Evolutionary conservation across 2,113 vertebrate genomes (phyloP).

Genomic region (Caretta caretta): DNA sequence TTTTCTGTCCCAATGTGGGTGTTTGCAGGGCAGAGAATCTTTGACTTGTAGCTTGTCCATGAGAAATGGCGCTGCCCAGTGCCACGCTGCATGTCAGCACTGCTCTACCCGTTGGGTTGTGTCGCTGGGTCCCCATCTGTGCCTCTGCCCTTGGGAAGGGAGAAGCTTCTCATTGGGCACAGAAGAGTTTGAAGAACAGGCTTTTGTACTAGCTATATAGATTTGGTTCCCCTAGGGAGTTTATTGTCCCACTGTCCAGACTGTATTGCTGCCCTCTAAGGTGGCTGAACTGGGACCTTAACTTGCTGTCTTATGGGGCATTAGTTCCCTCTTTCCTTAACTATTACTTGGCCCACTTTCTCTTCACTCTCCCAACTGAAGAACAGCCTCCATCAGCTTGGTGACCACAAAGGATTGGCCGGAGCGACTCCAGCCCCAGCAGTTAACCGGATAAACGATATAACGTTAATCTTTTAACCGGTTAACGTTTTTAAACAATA

Average conservation of each 20-base stretch:
- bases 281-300: no score
- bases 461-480: no score
- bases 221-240: not conserved
- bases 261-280: not conserved
- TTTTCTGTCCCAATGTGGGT: not conserved
- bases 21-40: not conserved
- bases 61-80: no score
- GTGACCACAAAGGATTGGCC: not conserved
- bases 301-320: no score
- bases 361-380: not conserved
- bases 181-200: not conserved
- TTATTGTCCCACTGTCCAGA: not conserved
- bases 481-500: no score
- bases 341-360: not conserved
- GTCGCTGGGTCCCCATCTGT: not conserved
- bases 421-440: not conserved
- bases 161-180: not conserved
- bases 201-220: not conserved
- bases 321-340: not conserved
- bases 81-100: not conserved
- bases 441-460: no score
- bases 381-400: not conserved
- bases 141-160: not conserved
- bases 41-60: no score
- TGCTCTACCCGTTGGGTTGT: not conserved